Base-by-base conservation (phyloP, 35 echinoderm and acorn worm species). In the Acanthaster planci region DNA sequence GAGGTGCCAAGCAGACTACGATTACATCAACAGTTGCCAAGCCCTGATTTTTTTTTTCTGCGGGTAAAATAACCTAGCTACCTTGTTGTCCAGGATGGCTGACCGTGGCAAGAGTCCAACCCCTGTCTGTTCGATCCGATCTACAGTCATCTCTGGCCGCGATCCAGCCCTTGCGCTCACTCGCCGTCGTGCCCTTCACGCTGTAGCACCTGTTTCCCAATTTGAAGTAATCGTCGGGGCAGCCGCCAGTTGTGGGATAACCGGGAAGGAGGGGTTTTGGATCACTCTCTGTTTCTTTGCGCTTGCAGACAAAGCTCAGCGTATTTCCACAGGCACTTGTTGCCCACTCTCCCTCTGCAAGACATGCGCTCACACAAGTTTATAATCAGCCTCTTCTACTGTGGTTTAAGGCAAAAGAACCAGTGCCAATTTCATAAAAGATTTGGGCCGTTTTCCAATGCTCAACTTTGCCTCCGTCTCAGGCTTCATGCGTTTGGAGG, bases 301-400 rank as follows among this genome's bases (percentile, higher is more conserved):
- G 26, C 23, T 72, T 21, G 29, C 64, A 72, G 8, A 72, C 34
- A 34, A 23, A 72, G 2, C 10, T 26, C 14, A 72, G 64, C 2
- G 30, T 26, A 34, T 72, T 72, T 29, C 64, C 64, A 35, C 64
- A 72, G 14, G 64, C 64, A 31, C 26, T 31, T 35, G 19, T 72
- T 35, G 21, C 64, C 64, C 64, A 72, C 64, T 72, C 26, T 72
- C 64, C 64, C 19, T 72, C 64, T 72, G 64, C 64, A 72, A 72
- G 23, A 29, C 29, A 72, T 31, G 42, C 12, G 42, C 12, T 47
- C n/a, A n/a, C n/a, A n/a, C n/a, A n/a, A n/a, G 42, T 6, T 47
- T 47, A 12, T 47, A 12, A 47, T 47, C 42, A 47, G 12, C 42
- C 4, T 4, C 42, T 6, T 4, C 12, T 12, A 47, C 42, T 47